phyloP scores from a whole-genome alignment of 2,113 vertebrate genomes.

The Clinocottus analis region DNA sequence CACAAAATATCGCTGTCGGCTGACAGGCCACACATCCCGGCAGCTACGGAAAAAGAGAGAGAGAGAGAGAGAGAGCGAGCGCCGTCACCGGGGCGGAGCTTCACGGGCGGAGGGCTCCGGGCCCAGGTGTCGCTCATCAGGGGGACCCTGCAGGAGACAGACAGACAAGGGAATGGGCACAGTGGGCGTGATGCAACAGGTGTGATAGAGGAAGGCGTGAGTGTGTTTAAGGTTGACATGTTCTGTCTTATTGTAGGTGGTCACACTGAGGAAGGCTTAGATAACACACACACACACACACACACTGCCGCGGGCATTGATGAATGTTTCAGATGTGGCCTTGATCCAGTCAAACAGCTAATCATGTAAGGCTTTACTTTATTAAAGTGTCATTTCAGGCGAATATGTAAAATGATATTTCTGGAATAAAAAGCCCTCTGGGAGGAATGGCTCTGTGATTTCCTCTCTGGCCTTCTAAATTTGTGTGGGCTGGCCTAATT shows the following conservation, averaged over 20 bases:
- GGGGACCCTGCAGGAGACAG: too few relatives aligned
- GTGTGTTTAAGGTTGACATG: conserved; percentile 5
- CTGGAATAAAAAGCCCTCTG: conserved; percentile 53
- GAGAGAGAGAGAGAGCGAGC: too few relatives aligned
- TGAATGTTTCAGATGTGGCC: conserved; percentile 45
- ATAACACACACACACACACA: conserved; percentile 1
- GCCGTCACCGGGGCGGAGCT: too few relatives aligned
- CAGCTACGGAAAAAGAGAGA: too few relatives aligned
- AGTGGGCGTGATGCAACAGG: background rate
- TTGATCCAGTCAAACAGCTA: conserved; percentile 63
- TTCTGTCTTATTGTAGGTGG: conserved; percentile 6
- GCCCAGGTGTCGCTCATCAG: too few relatives aligned
- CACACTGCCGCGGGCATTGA: conserved; percentile 27
- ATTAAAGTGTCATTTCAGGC: conserved; percentile 63
- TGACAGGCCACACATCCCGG: too few relatives aligned
- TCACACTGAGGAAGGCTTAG: background rate
- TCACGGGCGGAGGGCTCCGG: too few relatives aligned
- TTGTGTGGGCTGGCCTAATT: conserved; percentile 73
- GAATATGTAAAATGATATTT: conserved; percentile 62
- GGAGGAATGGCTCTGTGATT: conserved; percentile 55
- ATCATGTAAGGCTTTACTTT: conserved; percentile 64
- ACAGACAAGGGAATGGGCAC: too few relatives aligned
- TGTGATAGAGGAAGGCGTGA: background rate
- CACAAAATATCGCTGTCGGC: too few relatives aligned
- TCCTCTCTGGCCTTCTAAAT: conserved; percentile 69